Evolutionary conservation across 2,113 vertebrate species (phyloP).

Genomic region (Clarias gariepinus): DNA sequence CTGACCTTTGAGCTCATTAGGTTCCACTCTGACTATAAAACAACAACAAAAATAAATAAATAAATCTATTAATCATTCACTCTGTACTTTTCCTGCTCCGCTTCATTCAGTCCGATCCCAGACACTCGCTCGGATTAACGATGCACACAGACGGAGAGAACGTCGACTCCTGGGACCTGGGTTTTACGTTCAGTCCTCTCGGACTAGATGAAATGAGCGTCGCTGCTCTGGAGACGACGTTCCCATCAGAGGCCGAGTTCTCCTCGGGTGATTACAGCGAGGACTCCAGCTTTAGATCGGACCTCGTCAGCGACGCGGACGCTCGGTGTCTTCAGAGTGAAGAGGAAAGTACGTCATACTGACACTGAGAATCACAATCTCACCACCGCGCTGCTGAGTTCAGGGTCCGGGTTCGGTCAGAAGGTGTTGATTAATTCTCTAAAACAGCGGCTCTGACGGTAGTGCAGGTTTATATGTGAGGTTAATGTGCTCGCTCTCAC

Average conservation of each 20-base stretch:
- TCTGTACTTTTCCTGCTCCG: not conserved
- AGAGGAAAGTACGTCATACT: not conserved
- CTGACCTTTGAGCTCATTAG: slow-evolving; percentile 39
- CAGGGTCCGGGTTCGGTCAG: not conserved
- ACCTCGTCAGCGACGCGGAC: slow-evolving; percentile 15
- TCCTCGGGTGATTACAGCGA: not conserved
- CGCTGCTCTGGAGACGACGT: slow-evolving; percentile 73
- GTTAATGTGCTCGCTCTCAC: not conserved
- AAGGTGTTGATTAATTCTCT: not conserved
- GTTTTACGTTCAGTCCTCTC: slow-evolving; percentile 74
- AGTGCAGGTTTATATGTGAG: not conserved
- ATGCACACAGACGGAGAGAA: slow-evolving; percentile 76
- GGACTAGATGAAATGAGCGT: slow-evolving; percentile 72
- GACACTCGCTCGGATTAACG: not conserved
- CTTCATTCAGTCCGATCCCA: not conserved
- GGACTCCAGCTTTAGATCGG: not conserved
- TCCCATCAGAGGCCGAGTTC: slow-evolving; percentile 76
- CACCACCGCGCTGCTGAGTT: not conserved
- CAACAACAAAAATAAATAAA: not conserved
- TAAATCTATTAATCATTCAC: slow-evolving; percentile 14
- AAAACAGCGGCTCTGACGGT: not conserved
- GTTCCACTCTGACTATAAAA: not conserved
- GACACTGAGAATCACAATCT: not conserved
- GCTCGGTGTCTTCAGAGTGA: not conserved
- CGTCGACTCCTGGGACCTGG: slow-evolving; percentile 79